Percentiles rank a stretch among this genome's conserved stretches.
These are phyloP conservation scores for Pampus argenteus DNA, from an alignment of 2,797 vertebrate genomes.

Conservation along the genomic window DNA sequence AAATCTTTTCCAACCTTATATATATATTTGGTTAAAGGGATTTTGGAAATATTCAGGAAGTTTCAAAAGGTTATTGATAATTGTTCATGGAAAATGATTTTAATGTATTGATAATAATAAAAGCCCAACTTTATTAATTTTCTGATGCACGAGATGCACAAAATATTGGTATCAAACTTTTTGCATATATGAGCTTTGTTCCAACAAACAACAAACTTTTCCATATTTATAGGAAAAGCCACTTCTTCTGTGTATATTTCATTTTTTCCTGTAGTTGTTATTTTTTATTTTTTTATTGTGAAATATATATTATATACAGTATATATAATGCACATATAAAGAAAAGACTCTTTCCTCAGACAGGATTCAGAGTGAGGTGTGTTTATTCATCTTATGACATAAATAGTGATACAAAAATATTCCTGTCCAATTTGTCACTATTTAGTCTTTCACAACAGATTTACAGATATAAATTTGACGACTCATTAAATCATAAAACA, in stretches of 20 bases:
- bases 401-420: conserved; percentile 3
- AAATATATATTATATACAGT: no score
- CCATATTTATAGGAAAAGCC: neutral
- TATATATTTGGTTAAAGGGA: neutral
- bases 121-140: neutral
- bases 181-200: neutral
- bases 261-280: no score
- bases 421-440: conserved; percentile 25
- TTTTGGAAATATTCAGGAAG: neutral
- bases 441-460: conserved; percentile 34
- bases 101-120: neutral
- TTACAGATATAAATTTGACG: conserved; percentile 45
- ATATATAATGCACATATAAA: neutral
- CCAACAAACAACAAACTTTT: neutral
- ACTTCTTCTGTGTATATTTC: no score
- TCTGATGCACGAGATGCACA: neutral
- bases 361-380: neutral
- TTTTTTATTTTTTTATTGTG: no score
- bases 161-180: neutral
- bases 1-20: neutral
- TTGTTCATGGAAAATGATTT: neutral
- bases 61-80: neutral
- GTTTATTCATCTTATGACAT: neutral
- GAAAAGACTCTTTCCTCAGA: neutral
- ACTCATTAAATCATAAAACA: conserved; percentile 55